Percentiles rank a stretch among this genome's conserved stretches.
Conservation (phyloP, 30 jellyfish, hydroid and myxozoan species). For the Turritopsis dohrnii region DNA sequence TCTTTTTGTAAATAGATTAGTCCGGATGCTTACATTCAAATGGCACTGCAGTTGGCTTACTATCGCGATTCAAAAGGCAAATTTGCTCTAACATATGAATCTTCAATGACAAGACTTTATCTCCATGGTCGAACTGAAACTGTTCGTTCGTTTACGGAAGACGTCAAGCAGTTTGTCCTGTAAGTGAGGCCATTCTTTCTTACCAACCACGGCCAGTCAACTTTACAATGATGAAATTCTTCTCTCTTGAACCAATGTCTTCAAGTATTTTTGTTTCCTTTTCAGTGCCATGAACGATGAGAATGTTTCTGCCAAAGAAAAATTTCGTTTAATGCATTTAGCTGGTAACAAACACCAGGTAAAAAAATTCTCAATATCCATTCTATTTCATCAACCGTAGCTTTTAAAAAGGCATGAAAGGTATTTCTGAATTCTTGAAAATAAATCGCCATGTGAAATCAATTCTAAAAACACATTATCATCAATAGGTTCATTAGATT, state of each 20-base stretch:
- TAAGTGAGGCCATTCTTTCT: slow-evolving; percentile 23
- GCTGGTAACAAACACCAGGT: slow-evolving; percentile 92
- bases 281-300: slow-evolving; percentile 57
- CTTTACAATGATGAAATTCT: no score
- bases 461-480: no score
- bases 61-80: slow-evolving; percentile 66
- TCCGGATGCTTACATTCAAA: slow-evolving; percentile 93
- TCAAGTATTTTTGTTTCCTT: not conserved
- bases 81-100: slow-evolving; percentile 87
- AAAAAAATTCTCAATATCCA: no score
- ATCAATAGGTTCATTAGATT: no score
- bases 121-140: slow-evolving; percentile 98
- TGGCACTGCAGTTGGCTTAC: slow-evolving; percentile 90
- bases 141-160: slow-evolving; percentile 73
- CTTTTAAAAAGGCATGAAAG: no score
- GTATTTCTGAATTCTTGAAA: no score
- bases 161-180: slow-evolving; percentile 66
- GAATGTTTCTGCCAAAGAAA: slow-evolving; percentile 38
- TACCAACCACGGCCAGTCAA: no score
- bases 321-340: slow-evolving; percentile 25
- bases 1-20: slow-evolving; percentile 83
- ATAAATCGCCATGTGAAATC: no score
- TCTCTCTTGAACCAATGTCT: no score
- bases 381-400: no score
- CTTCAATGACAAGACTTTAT: slow-evolving; percentile 89